Evolutionary conservation across 2,888 invertebrate genomes (phyloP).

Genomic region (Pelosia muscerda): DNA sequence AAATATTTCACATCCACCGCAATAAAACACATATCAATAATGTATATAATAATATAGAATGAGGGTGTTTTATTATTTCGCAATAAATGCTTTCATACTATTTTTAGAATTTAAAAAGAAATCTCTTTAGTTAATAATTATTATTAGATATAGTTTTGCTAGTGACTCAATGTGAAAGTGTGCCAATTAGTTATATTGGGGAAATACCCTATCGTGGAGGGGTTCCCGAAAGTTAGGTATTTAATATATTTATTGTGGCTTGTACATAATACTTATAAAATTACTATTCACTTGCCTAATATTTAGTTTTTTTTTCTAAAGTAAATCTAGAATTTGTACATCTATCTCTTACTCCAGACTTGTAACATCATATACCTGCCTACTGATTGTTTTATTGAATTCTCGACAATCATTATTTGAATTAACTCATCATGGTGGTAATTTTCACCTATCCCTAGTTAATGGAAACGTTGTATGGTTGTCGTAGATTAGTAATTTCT

Average conservation of each 20-base stretch:
- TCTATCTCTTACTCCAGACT: constrained; percentile 47
- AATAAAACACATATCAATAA: constrained; percentile 80
- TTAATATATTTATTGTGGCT: constrained; percentile 75
- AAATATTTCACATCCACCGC: constrained; percentile 66
- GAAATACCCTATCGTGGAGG: constrained; percentile 49
- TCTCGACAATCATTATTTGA: neutral
- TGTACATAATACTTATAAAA: constrained; percentile 69
- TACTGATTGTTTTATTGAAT: constrained; percentile 19
- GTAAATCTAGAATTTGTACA: constrained; percentile 46
- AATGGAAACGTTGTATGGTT: neutral
- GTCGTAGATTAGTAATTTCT: neutral
- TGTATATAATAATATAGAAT: constrained; percentile 59
- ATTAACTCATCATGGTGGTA: neutral
- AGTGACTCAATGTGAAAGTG: constrained; percentile 86
- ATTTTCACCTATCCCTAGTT: neutral
- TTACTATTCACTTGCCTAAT: constrained; percentile 58
- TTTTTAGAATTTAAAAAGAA: constrained; percentile 49
- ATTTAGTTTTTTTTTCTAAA: constrained; percentile 55
- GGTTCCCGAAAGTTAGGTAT: constrained; percentile 70
- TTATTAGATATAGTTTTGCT: constrained; percentile 82
- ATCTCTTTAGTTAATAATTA: constrained; percentile 77
- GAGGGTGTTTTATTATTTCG: constrained; percentile 35
- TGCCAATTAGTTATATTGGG: constrained; percentile 81
- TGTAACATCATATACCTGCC: constrained; percentile 10
- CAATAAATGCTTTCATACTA: constrained; percentile 20